Conservation (phyloP, 1,140 invertebrate species). For the Harpegnathos saltator region DNA sequence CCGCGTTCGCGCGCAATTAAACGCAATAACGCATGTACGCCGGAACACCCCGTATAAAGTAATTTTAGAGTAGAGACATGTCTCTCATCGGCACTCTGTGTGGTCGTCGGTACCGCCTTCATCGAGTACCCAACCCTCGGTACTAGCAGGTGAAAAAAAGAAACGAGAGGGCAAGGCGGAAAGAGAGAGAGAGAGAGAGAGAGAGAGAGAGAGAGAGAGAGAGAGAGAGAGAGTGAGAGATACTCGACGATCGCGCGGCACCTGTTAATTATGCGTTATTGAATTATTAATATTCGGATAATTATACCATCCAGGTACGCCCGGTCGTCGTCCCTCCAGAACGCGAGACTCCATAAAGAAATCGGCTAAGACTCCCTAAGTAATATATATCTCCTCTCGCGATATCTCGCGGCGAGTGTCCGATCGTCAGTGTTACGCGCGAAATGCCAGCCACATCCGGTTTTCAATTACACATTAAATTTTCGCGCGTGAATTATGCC, state of each 20-base stretch:
- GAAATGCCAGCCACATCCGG: background rate
- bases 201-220: conserved; percentile 20
- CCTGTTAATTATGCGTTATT: conserved; percentile 81
- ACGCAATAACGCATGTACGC: background rate
- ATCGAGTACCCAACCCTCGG: conserved; percentile 59
- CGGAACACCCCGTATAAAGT: conserved; percentile 74
- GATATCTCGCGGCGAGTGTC: background rate
- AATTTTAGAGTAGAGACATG: conserved; percentile 68
- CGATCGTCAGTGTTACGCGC: background rate
- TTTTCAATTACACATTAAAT: background rate
- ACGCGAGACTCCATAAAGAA: conserved; percentile 10
- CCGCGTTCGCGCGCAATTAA: background rate
- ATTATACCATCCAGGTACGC: conserved; percentile 76
- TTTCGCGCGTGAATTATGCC: background rate
- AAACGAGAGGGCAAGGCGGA: conserved; percentile 29
- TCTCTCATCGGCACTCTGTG: conserved; percentile 73
- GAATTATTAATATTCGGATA: conserved; percentile 82
- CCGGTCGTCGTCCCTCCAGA: background rate
- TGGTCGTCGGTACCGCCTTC: conserved; percentile 77
- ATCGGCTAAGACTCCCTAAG: conserved; percentile 15
- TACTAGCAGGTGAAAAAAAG: conserved; percentile 49
- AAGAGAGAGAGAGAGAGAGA: conserved; percentile 14
- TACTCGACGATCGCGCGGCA: conserved; percentile 67
- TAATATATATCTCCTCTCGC: conserved; percentile 3
- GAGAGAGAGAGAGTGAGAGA: conserved; percentile 14